Conservation (phyloP, 1,140 invertebrate species). For the Drosophila fuyamai region DNA sequence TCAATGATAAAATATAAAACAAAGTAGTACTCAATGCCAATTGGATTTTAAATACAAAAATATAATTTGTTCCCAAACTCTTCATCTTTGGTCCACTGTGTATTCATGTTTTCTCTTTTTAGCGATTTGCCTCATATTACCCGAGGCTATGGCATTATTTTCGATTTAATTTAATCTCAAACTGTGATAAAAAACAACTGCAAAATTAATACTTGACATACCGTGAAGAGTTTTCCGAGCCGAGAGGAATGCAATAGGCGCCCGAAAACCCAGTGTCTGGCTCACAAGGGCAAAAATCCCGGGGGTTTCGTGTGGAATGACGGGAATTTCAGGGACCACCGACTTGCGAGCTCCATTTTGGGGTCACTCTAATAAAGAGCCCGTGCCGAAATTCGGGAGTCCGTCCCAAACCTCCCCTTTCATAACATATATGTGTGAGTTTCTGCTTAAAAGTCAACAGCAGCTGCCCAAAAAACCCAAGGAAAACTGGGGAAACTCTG, state of each 20-base stretch:
- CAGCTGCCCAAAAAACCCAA: conserved; percentile 39
- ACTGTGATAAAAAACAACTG: conserved; percentile 11
- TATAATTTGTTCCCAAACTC: too few relatives aligned
- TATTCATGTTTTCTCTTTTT: neutral
- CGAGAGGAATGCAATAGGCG: conserved; percentile 24
- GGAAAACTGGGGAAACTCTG: conserved; percentile 13
- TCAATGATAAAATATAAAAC: too few relatives aligned
- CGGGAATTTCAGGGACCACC: conserved; percentile 24
- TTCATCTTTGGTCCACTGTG: neutral
- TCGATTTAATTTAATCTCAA: conserved; percentile 3
- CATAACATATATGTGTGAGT: conserved; percentile 51
- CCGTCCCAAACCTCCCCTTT: neutral
- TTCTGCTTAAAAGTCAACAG: conserved; percentile 73
- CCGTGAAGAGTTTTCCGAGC: conserved; percentile 2
- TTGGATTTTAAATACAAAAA: too few relatives aligned
- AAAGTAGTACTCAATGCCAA: too few relatives aligned
- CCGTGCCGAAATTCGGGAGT: conserved; percentile 3
- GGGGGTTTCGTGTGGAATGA: conserved; percentile 13
- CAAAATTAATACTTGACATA: conserved; percentile 25
- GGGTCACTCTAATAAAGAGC: conserved; percentile 76
- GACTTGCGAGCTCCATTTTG: conserved; percentile 54
- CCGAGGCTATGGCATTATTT: conserved; percentile 7
- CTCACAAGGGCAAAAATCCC: neutral
- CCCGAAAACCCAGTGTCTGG: conserved; percentile 10
- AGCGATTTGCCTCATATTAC: neutral